These are phyloP conservation scores for Spodoptera picta DNA, from an alignment of 2,888 invertebrate species.

Conservation along the genomic window DNA sequence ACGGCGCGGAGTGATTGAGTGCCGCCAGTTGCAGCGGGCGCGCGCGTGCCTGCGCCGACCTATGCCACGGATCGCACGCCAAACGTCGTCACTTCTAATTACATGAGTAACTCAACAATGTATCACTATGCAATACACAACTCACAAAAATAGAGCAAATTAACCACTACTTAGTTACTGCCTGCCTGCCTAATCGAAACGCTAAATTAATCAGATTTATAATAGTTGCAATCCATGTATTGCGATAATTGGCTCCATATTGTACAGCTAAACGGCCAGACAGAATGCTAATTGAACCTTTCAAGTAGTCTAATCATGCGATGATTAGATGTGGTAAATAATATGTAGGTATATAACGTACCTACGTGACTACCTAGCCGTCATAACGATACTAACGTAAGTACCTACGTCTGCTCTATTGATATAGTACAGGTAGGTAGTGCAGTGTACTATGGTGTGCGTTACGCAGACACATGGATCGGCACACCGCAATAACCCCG, in stretches of 20 bases:
- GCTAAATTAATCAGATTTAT: conserved; percentile 65
- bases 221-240: conserved; percentile 58
- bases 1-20: conserved; percentile 73
- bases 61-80: conserved; percentile 76
- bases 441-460: conserved; percentile 51
- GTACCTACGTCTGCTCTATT: conserved; percentile 15
- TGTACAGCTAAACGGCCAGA: conserved; percentile 56
- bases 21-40: conserved; percentile 75
- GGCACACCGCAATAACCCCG: conserved; percentile 80
- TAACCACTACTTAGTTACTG: conserved; percentile 20
- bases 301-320: conserved; percentile 64
- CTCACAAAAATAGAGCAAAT: conserved; percentile 57
- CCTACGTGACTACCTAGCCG: conserved; percentile 17
- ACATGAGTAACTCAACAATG: conserved; percentile 79
- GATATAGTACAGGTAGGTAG: conserved; percentile 20
- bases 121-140: conserved; percentile 66
- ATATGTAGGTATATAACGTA: conserved; percentile 21
- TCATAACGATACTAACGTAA: conserved; percentile 29
- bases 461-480: conserved; percentile 67
- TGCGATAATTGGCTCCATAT: conserved; percentile 51
- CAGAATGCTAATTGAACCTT: conserved; percentile 65
- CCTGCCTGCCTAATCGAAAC: conserved; percentile 54
- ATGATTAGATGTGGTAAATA: conserved; percentile 42
- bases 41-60: conserved; percentile 73
- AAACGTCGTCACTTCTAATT: conserved; percentile 82